A percentile compares a stretch with the other conserved stretches of the same genome.
Evolutionary conservation across 2,797 vertebrate genomes (phyloP).

Genomic region (Silurus aristotelis): DNA sequence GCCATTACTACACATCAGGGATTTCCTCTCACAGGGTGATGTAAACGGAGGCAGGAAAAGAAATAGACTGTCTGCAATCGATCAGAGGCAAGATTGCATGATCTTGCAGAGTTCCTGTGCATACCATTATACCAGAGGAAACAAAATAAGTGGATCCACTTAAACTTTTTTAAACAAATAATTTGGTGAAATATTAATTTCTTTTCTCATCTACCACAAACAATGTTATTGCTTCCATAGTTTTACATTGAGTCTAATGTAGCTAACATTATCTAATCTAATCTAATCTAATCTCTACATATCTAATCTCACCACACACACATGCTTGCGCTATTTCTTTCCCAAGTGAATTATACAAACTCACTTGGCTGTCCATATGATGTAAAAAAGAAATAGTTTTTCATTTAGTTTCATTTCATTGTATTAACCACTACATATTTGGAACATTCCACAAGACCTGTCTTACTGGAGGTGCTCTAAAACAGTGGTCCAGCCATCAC

Average conservation of each 20-base stretch:
- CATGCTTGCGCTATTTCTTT: no score
- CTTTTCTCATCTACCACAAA: neutral
- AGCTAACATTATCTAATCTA: neutral
- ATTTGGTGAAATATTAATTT: neutral
- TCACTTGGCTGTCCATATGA: no score
- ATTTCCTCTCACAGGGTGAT: slow-evolving; percentile 26
- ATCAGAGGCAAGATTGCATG: slow-evolving; percentile 1
- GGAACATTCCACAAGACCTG: no score
- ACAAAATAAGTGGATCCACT: neutral
- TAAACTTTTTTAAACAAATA: neutral
- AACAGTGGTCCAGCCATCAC: no score
- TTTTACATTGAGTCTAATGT: neutral
- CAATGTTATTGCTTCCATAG: neutral
- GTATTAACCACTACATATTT: no score
- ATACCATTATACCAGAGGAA: neutral
- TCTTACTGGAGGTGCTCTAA: no score
- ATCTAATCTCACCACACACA: no score
- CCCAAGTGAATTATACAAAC: no score
- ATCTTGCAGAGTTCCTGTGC: neutral
- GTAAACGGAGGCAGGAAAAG: neutral
- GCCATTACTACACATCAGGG: slow-evolving; percentile 39
- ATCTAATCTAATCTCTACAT: no score
- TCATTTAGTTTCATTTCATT: no score
- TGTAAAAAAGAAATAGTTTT: no score
- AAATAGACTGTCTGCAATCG: neutral